Evolutionary conservation across 2,113 vertebrate species (phyloP).

Genomic region (Catharus minimus): DNA sequence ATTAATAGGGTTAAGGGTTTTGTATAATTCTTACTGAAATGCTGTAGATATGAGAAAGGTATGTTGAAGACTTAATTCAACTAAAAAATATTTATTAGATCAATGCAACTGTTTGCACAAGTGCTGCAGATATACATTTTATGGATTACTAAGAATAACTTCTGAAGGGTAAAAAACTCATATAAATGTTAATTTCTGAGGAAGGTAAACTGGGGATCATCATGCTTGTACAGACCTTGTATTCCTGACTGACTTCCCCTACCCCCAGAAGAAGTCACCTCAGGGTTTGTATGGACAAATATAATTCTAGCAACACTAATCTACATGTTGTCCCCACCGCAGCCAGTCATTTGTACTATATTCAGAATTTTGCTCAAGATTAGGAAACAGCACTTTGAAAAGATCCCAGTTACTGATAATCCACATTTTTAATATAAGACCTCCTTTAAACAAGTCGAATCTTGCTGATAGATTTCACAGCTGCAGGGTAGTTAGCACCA

Average conservation of each 20-base stretch:
- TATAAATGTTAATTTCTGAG: background rate
- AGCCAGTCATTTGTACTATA: background rate
- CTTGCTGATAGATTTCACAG: background rate
- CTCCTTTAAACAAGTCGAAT: background rate
- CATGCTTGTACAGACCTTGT: background rate
- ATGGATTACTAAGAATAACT: background rate
- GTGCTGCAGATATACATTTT: background rate
- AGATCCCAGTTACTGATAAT: background rate
- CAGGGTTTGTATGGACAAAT: background rate
- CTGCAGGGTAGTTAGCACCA: background rate
- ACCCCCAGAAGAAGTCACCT: background rate
- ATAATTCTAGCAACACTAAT: background rate
- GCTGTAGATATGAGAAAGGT: background rate
- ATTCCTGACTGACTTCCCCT: background rate
- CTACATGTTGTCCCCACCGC: background rate
- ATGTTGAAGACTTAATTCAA: background rate
- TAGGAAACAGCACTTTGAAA: background rate
- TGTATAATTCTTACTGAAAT: background rate
- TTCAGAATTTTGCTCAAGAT: background rate
- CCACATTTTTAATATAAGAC: background rate
- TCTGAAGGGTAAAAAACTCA: background rate
- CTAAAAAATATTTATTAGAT: background rate
- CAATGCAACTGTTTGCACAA: background rate
- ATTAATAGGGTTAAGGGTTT: background rate
- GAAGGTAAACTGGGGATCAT: background rate